These are phyloP conservation scores for Mythimna vitellina DNA, from an alignment of 2,888 invertebrate species.

Conservation along the genomic window DNA sequence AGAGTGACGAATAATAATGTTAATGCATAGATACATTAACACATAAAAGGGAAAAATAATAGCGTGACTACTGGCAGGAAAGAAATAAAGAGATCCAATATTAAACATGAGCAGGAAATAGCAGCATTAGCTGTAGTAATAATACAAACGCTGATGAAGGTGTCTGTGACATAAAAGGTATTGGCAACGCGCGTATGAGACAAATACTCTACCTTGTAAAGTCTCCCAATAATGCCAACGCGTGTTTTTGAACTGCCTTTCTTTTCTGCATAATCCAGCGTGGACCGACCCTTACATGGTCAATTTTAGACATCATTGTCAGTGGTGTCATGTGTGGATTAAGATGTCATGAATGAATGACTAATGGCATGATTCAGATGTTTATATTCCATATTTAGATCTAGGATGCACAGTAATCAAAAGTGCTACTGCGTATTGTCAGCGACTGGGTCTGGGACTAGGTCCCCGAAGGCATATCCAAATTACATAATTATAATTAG, in stretches of 20 bases:
- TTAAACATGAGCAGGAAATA: not conserved
- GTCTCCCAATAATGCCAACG: too few relatives aligned
- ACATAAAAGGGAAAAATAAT: not conserved
- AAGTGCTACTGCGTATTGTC: not conserved
- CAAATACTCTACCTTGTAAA: too few relatives aligned
- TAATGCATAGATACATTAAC: not conserved
- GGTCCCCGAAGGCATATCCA: not conserved
- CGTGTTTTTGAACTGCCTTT: not conserved
- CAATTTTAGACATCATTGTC: slow-evolving; percentile 20
- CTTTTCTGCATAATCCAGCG: not conserved
- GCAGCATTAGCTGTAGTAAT: not conserved
- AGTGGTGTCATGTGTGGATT: slow-evolving; percentile 34
- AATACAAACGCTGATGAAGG: not conserved
- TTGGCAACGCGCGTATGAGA: too few relatives aligned
- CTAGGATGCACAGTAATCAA: slow-evolving; percentile 25
- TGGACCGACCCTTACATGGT: not conserved
- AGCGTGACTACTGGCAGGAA: not conserved
- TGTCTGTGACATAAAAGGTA: too few relatives aligned
- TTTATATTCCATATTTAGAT: slow-evolving; percentile 10
- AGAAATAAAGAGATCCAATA: not conserved
- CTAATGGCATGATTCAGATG: slow-evolving; percentile 32
- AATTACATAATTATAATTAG: too few relatives aligned
- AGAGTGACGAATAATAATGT: not conserved
- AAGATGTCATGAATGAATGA: slow-evolving; percentile 46
- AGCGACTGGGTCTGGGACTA: not conserved